A percentile compares a stretch with the other conserved stretches of the same genome.
Evolutionary conservation across 2,113 vertebrate species (phyloP).

Genomic region (Odobenus rosmarus): DNA sequence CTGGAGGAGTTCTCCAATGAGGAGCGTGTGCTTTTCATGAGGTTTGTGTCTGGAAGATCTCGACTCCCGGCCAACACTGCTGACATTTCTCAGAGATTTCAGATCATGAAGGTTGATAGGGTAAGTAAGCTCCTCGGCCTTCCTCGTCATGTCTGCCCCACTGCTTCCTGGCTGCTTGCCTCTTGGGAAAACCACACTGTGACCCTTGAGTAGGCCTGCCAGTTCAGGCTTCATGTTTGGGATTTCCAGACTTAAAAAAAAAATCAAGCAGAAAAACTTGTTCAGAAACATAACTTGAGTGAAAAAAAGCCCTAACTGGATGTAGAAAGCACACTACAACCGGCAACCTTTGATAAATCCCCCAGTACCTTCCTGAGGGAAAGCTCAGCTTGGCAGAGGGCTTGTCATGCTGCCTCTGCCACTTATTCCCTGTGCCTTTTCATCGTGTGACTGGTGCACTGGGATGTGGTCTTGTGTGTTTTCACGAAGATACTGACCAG

Average conservation of each 20-base stretch:
- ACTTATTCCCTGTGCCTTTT: background rate
- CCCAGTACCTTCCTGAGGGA: background rate
- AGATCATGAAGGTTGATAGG: constrained; percentile 94
- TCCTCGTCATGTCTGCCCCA: background rate
- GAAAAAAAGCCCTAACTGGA: background rate
- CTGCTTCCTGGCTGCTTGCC: background rate
- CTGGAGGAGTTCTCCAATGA: constrained; percentile 92
- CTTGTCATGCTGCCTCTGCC: background rate
- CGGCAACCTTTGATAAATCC: background rate
- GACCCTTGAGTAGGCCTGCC: background rate
- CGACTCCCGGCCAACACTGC: constrained; percentile 91
- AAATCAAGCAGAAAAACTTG: background rate
- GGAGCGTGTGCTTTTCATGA: constrained; percentile 92
- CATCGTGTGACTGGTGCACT: background rate
- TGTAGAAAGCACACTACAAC: background rate
- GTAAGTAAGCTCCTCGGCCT: constrained; percentile 80
- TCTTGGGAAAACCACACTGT: background rate
- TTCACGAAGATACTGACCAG: background rate
- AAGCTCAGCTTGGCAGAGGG: background rate
- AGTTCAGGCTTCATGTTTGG: background rate
- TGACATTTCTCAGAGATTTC: constrained; percentile 93
- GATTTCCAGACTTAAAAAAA: background rate
- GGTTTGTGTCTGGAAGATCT: constrained; percentile 91
- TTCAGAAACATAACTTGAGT: background rate
- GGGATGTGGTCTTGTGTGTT: background rate